Conservation (phyloP, 2,888 invertebrate genomes). For the Cephonodes hylas region DNA sequence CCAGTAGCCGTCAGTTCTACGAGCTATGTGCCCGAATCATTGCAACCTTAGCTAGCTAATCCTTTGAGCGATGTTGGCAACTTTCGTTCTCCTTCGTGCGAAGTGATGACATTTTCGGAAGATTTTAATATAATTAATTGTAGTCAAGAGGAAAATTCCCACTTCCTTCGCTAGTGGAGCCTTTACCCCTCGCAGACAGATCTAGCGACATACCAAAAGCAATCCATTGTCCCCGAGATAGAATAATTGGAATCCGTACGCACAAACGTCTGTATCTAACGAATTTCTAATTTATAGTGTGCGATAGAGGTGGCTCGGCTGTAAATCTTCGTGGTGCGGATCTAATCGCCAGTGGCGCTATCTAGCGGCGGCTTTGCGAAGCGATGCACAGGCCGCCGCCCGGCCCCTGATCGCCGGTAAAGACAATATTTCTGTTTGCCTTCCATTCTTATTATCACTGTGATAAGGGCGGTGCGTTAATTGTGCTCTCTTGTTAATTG, state of each 20-base stretch:
- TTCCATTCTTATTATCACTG: slow-evolving; percentile 12
- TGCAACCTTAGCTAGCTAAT: too few species aligned
- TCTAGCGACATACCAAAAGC: not conserved
- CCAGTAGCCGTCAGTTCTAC: too few species aligned
- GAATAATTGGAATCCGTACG: slow-evolving; percentile 71
- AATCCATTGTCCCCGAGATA: slow-evolving; percentile 10
- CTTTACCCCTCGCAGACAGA: not conserved
- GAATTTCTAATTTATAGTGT: slow-evolving; percentile 79
- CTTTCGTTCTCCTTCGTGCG: too few species aligned
- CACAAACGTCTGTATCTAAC: slow-evolving; percentile 75
- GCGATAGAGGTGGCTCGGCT: slow-evolving; percentile 65
- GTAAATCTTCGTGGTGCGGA: slow-evolving; percentile 71
- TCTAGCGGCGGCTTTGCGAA: slow-evolving; percentile 76
- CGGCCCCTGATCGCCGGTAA: slow-evolving; percentile 34
- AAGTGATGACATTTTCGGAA: too few species aligned
- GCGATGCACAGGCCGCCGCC: slow-evolving; percentile 67
- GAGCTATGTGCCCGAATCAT: too few species aligned
- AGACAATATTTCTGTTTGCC: slow-evolving; percentile 61
- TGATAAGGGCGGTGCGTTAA: slow-evolving; percentile 5
- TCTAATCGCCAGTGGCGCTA: slow-evolving; percentile 70
- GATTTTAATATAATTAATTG: too few species aligned
- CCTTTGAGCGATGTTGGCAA: too few species aligned
- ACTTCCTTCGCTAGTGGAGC: not conserved
- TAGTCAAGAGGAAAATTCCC: too few species aligned
- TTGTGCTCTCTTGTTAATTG: slow-evolving; percentile 4